Evolutionary conservation across 1,140 invertebrate species (phyloP), one percentile per base, ranked within the genome.

Genomic region (Sycophaga agraensis): DNA sequence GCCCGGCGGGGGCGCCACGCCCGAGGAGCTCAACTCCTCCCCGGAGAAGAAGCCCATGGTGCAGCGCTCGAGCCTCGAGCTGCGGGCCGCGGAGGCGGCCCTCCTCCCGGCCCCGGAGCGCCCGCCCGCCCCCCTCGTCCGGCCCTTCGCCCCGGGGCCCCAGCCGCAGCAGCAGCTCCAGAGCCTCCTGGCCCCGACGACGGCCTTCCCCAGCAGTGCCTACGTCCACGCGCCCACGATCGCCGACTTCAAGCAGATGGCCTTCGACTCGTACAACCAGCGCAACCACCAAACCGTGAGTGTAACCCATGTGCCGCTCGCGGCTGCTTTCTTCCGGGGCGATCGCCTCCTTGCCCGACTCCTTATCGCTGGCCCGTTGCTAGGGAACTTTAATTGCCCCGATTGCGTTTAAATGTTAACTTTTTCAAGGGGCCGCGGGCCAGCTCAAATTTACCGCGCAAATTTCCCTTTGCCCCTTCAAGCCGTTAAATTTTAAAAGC

Each of bases 211-310:
- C 4, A 39, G 21, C 22, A 35, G 45, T 21, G 42, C 17, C 43
- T 75, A 72, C 60, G 68, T 50, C 56, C 68, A 76, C 53, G 60
- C 70, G 59, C 76, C 76, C 7, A 78, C 76, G 6, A 70, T 78
- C 67, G 75, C 72, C 8, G 76, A 78, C 55, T 77, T 78, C 64
- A 78, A 78, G 39, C 76, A 77, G 46, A 77, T 78, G 71, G 76
- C 76, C 26, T 77, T 77, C 70, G 75, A 78, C 42, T 75, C 74
- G 21, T 78, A 77, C 48, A 78, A 78, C 69, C 75, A 78, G 37
- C 72, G 76, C 12, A 78, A 78, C 58, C 70, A 77, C 55, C 76
- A 78, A 65, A 77, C 77, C 46, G 76, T 78, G 37, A 74, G 74
- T 65, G 11, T 31, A 31, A 4, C 11, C 11, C 11, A 4, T 31